phyloP scores from a whole-genome alignment of 2,888 invertebrate species.

The Drosophila kambysellisi region DNA sequence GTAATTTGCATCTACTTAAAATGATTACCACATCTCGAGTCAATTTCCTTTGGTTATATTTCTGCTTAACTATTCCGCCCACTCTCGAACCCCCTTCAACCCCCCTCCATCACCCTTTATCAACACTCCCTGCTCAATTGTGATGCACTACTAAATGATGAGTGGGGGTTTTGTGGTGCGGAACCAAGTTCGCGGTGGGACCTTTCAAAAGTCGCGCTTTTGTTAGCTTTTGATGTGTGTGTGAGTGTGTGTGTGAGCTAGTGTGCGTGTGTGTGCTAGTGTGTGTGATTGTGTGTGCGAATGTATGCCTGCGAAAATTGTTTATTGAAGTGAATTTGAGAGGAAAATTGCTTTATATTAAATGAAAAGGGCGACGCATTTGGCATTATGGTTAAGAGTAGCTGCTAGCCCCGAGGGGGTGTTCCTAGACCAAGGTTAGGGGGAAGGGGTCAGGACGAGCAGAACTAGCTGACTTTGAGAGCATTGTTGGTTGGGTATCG shows the following conservation, averaged over 20 bases:
- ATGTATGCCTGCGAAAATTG: conserved; percentile 58
- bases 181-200: conserved; percentile 32
- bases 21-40: conserved; percentile 9
- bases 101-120: background rate
- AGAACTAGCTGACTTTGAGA: conserved; percentile 41
- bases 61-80: conserved; percentile 18
- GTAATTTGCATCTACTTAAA: conserved; percentile 3
- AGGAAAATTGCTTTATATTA: conserved; percentile 78
- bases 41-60: conserved; percentile 8
- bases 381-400: conserved; percentile 46
- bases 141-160: conserved; percentile 24
- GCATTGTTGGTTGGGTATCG: conserved; percentile 21
- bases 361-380: conserved; percentile 67
- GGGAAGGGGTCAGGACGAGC: background rate
- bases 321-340: conserved; percentile 79
- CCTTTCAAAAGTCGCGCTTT: conserved; percentile 54
- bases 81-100: background rate
- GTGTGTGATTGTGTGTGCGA: conserved; percentile 10
- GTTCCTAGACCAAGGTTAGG: background rate
- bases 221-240: conserved; percentile 56
- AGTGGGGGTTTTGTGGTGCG: conserved; percentile 1
- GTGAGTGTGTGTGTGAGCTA: background rate
- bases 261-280: conserved; percentile 10
- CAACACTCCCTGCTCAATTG: conserved; percentile 3
- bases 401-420: conserved; percentile 5